Base-by-base conservation (phyloP, 2,888 invertebrate genomes). In the Dione juno region DNA sequence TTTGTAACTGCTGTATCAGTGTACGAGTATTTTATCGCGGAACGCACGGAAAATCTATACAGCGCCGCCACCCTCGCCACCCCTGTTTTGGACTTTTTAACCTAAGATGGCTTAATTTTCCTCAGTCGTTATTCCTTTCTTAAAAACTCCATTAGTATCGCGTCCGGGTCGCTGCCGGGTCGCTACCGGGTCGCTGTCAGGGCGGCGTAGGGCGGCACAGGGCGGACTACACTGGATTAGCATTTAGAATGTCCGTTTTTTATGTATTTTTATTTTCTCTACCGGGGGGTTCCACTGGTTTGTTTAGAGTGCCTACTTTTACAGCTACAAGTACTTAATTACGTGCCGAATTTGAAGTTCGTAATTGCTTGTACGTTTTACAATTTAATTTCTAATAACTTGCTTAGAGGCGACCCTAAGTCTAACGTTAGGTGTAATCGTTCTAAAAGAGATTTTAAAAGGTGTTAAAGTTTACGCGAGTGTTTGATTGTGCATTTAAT, bases 31-130 rank as follows among this genome's bases (percentile, higher is more conserved):
- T 86, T 84, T 82, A 76, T 81, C 77, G 78, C 81, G 79, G 83
- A 85, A 82, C 79, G 81, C 84, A 79, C 84, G 78, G 83, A 89
- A 88, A 89, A 88, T 88, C 88, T 83, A 88, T 87, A 87, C 81
- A 81, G 74, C 78, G 78, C 81, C 79, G 69, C 67, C 65, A 45
- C 66, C 74, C 76, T 63, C 69, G 57, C 66, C 70, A 58, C 67
- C 68, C 79, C 81, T 82, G 80, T 87, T 87, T 87, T 86, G 86
- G 86, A 88, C 88, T 87, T 88, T 90, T 90, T 88, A 88, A 87
- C 85, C 87, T 87, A 86, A 90, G 90, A 90, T 88, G 90, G 87
- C 90, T 90, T 89, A 88, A 91, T 91, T 90, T 89, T 85, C 87
- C 86, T 83, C 82, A 79, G 80, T 65, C 72, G 61, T 81, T 84